phyloP scores from a whole-genome alignment of 1,140 invertebrate species.

The Achroia grisella region DNA sequence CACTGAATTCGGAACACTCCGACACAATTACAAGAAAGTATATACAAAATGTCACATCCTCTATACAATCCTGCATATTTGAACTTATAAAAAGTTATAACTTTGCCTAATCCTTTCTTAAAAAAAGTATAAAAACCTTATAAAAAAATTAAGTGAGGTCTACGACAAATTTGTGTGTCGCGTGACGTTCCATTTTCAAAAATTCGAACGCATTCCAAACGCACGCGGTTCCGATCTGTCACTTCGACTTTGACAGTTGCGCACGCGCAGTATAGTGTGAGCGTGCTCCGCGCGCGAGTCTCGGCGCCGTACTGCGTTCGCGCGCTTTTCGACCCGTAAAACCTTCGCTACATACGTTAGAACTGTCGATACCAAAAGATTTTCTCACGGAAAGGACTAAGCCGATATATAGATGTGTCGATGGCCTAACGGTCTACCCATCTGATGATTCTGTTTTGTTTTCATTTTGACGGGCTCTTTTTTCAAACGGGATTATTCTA shows the following conservation, averaged over 20 bases:
- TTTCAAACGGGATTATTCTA: constrained; percentile 45
- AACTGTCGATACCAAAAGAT: constrained; percentile 30
- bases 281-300: constrained; percentile 61
- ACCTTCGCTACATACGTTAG: constrained; percentile 52
- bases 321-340: constrained; percentile 65
- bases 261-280: constrained; percentile 40
- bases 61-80: background rate
- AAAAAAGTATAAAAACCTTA: constrained; percentile 5
- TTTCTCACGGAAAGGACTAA: constrained; percentile 46
- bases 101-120: constrained; percentile 11
- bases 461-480: constrained; percentile 46
- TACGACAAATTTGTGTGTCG: constrained; percentile 29
- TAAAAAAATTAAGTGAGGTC: constrained; percentile 35
- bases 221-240: constrained; percentile 17
- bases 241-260: constrained; percentile 38
- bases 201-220: constrained; percentile 6
- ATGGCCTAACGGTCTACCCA: constrained; percentile 36
- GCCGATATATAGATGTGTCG: constrained; percentile 22
- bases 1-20: constrained; percentile 56
- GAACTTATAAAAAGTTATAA: constrained; percentile 6
- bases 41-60: background rate
- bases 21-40: constrained; percentile 16
- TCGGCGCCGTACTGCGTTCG: constrained; percentile 66
- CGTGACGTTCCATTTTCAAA: constrained; percentile 45
- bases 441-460: constrained; percentile 29